Conservation (phyloP, 2,113 vertebrate species). For the Myiagra hebetior region DNA sequence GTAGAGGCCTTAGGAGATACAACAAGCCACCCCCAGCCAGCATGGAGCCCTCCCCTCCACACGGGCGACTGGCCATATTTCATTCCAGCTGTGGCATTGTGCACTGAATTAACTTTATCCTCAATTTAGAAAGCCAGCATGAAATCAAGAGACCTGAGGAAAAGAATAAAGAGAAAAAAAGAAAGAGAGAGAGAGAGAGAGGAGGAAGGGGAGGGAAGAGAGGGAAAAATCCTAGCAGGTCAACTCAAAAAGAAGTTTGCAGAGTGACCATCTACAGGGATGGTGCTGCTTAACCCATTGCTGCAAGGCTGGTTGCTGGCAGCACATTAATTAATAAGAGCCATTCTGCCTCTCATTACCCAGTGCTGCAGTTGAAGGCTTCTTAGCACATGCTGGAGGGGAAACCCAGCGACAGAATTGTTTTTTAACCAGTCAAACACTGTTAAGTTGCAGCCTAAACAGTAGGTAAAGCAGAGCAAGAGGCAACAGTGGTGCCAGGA, state of each 20-base stretch:
- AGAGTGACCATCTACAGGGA: constrained; percentile 56
- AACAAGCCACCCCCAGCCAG: constrained; percentile 58
- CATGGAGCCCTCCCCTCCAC: constrained; percentile 51
- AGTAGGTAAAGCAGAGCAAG: not conserved
- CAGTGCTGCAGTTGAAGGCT: not conserved
- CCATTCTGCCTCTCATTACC: constrained; percentile 40
- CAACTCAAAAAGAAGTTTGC: constrained; percentile 48
- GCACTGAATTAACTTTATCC: constrained; percentile 77
- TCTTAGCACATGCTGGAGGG: constrained; percentile 41
- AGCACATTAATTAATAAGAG: not conserved
- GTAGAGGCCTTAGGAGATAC: constrained; percentile 66
- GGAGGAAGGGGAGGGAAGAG: constrained; percentile 33
- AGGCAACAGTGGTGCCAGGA: not conserved
- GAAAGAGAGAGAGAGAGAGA: constrained; percentile 12
- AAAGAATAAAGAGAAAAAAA: constrained; percentile 46
- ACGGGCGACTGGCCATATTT: constrained; percentile 58
- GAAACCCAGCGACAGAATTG: not conserved
- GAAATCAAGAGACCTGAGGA: constrained; percentile 75
- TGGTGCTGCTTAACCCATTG: constrained; percentile 53
- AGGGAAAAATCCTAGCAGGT: constrained; percentile 49
- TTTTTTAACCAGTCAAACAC: constrained; percentile 38
- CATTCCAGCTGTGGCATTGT: constrained; percentile 83
- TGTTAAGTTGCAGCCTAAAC: not conserved
- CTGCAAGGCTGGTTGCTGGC: constrained; percentile 37
- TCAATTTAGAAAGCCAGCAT: constrained; percentile 86